Percentiles rank a stretch among this genome's conserved stretches.
Evolutionary conservation across 1,140 invertebrate genomes (phyloP).

Genomic region (Atopsyche davidsoni): DNA sequence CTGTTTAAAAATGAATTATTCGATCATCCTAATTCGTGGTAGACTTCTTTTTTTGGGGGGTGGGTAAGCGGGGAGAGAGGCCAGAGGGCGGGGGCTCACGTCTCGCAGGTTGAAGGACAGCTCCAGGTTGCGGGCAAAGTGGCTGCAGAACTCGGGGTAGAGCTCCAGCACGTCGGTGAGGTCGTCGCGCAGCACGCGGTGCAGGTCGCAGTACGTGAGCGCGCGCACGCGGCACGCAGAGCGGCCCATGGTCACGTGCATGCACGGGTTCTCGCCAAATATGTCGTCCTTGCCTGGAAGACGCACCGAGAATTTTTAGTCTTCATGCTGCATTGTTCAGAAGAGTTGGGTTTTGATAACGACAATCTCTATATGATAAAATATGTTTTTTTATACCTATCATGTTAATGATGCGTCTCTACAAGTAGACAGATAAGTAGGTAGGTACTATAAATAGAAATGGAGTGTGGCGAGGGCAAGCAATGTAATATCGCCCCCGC

Average conservation of each 20-base stretch:
- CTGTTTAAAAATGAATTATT: too few species aligned
- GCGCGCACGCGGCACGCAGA: conserved; percentile 96
- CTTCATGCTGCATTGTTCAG: too few species aligned
- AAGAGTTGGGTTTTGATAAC: background rate
- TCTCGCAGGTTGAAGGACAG: conserved; percentile 96
- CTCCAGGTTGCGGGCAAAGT: conserved; percentile 89
- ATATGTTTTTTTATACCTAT: too few species aligned
- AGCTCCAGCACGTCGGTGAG: conserved; percentile 94
- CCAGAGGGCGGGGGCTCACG: conserved; percentile 60
- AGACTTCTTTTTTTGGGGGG: too few species aligned
- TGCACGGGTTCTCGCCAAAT: conserved; percentile 96
- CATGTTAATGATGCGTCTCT: too few species aligned
- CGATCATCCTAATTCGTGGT: too few species aligned
- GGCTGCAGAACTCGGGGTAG: conserved; percentile 93
- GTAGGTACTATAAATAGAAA: too few species aligned
- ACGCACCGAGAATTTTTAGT: too few species aligned
- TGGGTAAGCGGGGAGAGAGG: background rate
- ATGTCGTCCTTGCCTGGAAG: conserved; percentile 90
- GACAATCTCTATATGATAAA: background rate
- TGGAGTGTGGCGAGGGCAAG: too few species aligned
- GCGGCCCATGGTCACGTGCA: conserved; percentile 88
- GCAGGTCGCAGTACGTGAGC: conserved; percentile 98
- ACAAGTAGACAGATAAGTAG: too few species aligned
- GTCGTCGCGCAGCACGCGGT: conserved; percentile 95
- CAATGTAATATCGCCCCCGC: too few species aligned